A percentile compares a stretch with the other conserved stretches of the same genome.
Conservation (phyloP, 2,113 vertebrate species). For the Oryzias melastigma region DNA sequence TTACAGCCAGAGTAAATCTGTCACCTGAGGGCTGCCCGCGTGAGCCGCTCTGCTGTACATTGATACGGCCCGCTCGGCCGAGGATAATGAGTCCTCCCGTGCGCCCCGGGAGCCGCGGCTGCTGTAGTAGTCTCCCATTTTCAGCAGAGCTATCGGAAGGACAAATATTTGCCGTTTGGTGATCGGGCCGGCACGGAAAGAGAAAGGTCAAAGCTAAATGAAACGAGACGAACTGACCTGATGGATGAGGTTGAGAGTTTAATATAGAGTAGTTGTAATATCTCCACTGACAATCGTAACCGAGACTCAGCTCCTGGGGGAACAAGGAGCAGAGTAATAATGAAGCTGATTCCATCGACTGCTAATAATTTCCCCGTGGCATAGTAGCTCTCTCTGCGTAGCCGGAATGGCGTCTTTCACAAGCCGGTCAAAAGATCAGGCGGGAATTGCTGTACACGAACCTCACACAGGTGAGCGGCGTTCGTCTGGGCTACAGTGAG, state of each 20-base stretch:
- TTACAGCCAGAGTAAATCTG: conserved; percentile 53
- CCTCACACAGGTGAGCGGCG: conserved; percentile 89
- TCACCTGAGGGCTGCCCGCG: conserved; percentile 88
- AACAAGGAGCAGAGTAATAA: conserved; percentile 14
- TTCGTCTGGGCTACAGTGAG: conserved; percentile 91
- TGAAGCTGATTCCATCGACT: conserved; percentile 31
- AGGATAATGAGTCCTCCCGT: conserved; percentile 48
- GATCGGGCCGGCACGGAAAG: conserved; percentile 30
- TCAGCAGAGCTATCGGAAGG: conserved; percentile 83
- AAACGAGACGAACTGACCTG: conserved; percentile 78
- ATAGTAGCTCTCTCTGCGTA: conserved; percentile 6
- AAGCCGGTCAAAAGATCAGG: conserved; percentile 1
- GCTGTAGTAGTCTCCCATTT: conserved; percentile 91
- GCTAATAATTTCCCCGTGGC: conserved; percentile 31
- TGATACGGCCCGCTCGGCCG: conserved; percentile 71
- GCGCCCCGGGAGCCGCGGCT: conserved; percentile 57
- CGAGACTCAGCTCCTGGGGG: conserved; percentile 79
- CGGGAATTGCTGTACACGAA: not conserved
- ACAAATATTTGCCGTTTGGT: conserved; percentile 52
- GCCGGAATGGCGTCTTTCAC: conserved; percentile 28
- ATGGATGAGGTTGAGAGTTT: conserved; percentile 83
- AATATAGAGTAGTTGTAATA: conserved; percentile 90
- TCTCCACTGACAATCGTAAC: conserved; percentile 84
- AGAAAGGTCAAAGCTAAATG: conserved; percentile 33
- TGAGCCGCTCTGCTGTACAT: conserved; percentile 89